phyloP scores from a whole-genome alignment of 2,888 invertebrate species.

The Strigamia maritima region DNA sequence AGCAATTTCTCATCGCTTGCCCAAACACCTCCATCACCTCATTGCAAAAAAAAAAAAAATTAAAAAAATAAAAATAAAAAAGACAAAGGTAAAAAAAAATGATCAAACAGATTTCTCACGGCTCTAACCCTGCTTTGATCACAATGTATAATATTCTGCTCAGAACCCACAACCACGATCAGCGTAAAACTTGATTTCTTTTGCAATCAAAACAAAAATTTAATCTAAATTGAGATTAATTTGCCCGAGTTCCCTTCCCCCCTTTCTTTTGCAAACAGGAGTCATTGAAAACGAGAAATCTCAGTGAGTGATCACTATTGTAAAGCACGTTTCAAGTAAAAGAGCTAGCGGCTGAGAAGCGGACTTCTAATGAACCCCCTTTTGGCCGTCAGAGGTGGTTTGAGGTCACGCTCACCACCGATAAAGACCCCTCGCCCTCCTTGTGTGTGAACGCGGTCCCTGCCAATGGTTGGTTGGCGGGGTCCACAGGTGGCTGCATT shows the following conservation, averaged over 20 bases:
- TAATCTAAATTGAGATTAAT: background rate
- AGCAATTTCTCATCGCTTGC: constrained; percentile 20
- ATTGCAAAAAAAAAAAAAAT: background rate
- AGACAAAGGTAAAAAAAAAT: background rate
- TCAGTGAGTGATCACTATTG: background rate
- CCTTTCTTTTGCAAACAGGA: background rate
- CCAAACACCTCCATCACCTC: constrained; percentile 1
- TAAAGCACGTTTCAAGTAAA: background rate
- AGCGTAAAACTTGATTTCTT: background rate
- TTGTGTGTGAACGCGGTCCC: constrained; percentile 21
- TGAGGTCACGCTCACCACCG: constrained; percentile 27
- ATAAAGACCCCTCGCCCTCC: constrained; percentile 21
- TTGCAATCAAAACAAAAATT: background rate
- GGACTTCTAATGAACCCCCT: constrained; percentile 29
- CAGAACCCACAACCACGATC: background rate
- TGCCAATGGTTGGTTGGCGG: constrained; percentile 3
- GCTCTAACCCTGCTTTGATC: background rate
- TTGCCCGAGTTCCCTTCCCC: background rate
- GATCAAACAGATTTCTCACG: constrained; percentile 4
- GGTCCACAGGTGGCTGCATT: constrained; percentile 38
- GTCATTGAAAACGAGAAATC: constrained; percentile 4
- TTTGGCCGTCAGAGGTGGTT: constrained; percentile 24
- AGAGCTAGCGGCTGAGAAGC: constrained; percentile 16
- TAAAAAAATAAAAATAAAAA: background rate
- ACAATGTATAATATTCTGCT: background rate